Evolutionary conservation across 2,113 vertebrate species (phyloP), one percentile per base, ranked within the genome.

Genomic region (Riparia riparia): DNA sequence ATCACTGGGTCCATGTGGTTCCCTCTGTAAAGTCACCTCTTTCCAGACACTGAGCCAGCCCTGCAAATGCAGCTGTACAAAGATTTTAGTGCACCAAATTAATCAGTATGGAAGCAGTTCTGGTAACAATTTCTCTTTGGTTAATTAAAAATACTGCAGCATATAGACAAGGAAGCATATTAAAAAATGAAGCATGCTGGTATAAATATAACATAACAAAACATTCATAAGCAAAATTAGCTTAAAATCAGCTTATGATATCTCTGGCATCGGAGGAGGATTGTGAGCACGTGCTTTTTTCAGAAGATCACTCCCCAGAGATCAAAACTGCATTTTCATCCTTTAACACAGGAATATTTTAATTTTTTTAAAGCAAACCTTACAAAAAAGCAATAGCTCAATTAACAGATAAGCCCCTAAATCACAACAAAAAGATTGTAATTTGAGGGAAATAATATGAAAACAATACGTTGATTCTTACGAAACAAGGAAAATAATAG

Each of bases 1-100:
- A 20, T 37, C 49, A 39, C 12, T 20, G 32, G 26, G 31, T 17
- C 25, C 0, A 0, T 29, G 45, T 45, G 56, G 28, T 16, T 41
- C 18, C 45, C 51, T 41, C 41, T 50, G 32, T 37, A 39, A 77
- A 53, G 39, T 29, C 17, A 68, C 15, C 54, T 49, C 54, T 82
- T 49, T 11, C 26, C 49, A 68, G 18, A 6, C 53, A 17, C n/a
- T 32, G 31, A 17, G 14, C 37, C 14, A 82, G 56, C 20, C 47
- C 44, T 51, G 63, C 32, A 56, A 14, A 39, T 8, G 47, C 28
- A 49, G 20, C 56, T 21, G 32, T 8, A 26, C 49, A 24, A 78
- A 92, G 29, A 32, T 37, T 65, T 50, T 78, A 22, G 16, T 49
- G 20, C 20, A 31, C 17, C 54, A 49, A 5, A 50, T 44, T 21